phyloP scores from a whole-genome alignment of 1,140 invertebrate genomes.

The Drosophila miranda region DNA sequence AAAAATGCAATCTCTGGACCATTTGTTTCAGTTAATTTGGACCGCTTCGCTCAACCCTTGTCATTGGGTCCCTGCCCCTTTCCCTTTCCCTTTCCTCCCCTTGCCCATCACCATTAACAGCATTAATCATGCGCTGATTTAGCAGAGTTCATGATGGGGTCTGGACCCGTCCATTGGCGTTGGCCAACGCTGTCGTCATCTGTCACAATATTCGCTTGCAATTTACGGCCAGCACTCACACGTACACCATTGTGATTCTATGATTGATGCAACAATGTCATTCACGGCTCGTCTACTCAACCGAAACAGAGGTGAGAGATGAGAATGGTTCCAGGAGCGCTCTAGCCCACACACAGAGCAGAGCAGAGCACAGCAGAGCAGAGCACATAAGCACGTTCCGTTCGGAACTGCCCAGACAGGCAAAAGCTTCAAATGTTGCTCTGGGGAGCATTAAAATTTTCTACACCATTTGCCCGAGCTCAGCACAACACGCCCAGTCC shows the following conservation, averaged over 20 bases:
- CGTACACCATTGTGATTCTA: not conserved
- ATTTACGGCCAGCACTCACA: conserved; percentile 20
- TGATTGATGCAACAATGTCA: conserved; percentile 60
- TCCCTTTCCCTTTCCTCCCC: too few species aligned
- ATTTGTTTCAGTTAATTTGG: conserved; percentile 58
- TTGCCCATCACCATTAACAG: not conserved
- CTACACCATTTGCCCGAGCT: conserved; percentile 63
- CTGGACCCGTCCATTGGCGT: not conserved
- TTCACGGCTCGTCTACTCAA: conserved; percentile 14
- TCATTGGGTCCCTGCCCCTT: conserved; percentile 8
- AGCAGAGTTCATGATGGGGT: conserved; percentile 1
- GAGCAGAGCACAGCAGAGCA: not conserved
- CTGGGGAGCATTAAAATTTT: conserved; percentile 74
- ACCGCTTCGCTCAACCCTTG: conserved; percentile 30
- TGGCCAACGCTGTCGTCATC: too few species aligned
- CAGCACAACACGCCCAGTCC: conserved; percentile 6
- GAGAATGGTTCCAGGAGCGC: too few species aligned
- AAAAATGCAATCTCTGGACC: conserved; percentile 28
- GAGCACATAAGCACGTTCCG: conserved; percentile 8
- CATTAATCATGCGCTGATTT: conserved; percentile 42
- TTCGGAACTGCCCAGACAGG: conserved; percentile 31
- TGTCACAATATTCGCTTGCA: conserved; percentile 23
- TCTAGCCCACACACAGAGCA: too few species aligned
- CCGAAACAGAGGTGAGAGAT: conserved; percentile 7
- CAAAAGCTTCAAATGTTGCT: conserved; percentile 48